Conservation (phyloP, 2,113 vertebrate genomes). For the Brevimyrus niger region DNA sequence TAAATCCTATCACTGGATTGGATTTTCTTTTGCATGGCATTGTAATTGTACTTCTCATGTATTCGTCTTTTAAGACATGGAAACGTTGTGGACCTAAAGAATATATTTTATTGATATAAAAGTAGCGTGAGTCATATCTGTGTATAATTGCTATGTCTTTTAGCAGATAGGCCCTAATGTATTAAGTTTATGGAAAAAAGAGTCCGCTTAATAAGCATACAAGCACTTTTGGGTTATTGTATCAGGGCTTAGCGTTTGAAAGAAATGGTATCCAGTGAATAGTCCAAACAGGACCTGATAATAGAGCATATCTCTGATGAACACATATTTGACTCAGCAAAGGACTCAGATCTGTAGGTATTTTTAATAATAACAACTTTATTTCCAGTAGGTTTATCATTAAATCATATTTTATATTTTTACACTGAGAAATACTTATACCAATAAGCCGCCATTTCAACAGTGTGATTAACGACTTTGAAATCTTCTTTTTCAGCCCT, state of each 20-base stretch:
- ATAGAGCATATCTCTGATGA: neutral
- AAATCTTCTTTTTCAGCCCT: slow-evolving; percentile 60
- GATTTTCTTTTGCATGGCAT: neutral
- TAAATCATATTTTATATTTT: neutral
- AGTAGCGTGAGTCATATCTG: neutral
- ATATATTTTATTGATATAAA: neutral
- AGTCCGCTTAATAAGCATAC: neutral
- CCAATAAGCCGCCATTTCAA: neutral
- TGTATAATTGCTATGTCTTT: neutral
- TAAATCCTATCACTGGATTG: neutral
- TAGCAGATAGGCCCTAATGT: neutral
- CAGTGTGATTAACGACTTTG: neutral
- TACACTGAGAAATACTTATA: neutral
- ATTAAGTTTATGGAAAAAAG: neutral
- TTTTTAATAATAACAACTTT: neutral
- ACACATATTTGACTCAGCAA: neutral
- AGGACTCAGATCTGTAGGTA: neutral
- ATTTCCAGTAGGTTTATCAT: neutral
- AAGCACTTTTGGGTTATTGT: neutral
- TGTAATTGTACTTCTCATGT: neutral
- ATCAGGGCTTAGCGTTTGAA: neutral
- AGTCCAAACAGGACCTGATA: neutral
- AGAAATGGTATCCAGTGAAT: neutral
- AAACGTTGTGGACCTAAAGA: neutral
- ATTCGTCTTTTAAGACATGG: neutral